These are phyloP conservation scores for Phymanthus crucifer DNA, from an alignment of 92 coral and sea anemone genomes.

Conservation along the genomic window DNA sequence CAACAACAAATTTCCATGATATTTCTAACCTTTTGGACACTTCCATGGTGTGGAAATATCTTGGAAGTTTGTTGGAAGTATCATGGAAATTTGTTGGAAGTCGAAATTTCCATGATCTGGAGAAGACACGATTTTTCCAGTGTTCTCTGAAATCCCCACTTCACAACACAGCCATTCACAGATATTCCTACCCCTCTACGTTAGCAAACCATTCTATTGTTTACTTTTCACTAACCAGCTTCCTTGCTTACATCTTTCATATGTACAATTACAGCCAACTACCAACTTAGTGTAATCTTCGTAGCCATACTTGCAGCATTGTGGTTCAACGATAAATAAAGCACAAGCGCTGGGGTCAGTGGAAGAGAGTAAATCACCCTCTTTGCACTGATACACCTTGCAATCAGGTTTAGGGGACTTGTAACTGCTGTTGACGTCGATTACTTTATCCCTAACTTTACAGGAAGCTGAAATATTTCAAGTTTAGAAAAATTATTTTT, in stretches of 20 bases:
- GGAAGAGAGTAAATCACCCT: background rate
- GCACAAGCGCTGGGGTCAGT: background rate
- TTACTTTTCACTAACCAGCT: background rate
- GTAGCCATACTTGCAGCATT: background rate
- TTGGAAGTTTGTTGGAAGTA: no score
- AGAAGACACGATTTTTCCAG: no score
- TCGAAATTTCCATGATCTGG: no score
- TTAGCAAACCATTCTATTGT: background rate
- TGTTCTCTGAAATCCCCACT: no score
- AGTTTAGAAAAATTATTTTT: background rate
- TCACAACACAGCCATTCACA: no score
- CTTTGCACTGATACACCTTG: constrained; percentile 5
- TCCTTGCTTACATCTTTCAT: background rate
- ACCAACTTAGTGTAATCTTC: background rate
- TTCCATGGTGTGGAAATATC: no score
- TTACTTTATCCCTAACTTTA: background rate
- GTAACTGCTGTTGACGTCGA: background rate
- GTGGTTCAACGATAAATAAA: background rate
- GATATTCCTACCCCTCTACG: background rate
- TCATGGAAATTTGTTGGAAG: no score
- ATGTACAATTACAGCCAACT: background rate
- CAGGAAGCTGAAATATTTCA: constrained; percentile 4
- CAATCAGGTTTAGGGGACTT: background rate
- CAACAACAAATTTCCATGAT: no score
- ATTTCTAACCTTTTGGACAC: no score